Conservation (phyloP, 1,140 invertebrate species). For the Bombus fervidus region DNA sequence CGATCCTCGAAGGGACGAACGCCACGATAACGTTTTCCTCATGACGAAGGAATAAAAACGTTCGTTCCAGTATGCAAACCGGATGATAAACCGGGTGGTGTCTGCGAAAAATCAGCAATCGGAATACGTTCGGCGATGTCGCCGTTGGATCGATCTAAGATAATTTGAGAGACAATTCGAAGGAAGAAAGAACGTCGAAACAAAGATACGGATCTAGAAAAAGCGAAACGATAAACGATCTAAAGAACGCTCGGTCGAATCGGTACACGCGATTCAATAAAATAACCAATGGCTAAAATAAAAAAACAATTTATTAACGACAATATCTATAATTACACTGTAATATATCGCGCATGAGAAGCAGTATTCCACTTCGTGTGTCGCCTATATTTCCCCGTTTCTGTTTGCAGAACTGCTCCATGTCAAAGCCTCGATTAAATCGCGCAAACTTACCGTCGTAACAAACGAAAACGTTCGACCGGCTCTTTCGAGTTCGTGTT, state of each 20-base stretch:
- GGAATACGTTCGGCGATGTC: background rate
- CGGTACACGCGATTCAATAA: background rate
- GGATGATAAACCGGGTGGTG: background rate
- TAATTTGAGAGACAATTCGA: background rate
- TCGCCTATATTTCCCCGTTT: constrained; percentile 57
- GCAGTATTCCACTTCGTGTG: constrained; percentile 76
- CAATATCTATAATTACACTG: constrained; percentile 77
- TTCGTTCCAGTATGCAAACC: background rate
- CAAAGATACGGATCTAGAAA: background rate
- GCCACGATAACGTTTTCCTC: background rate
- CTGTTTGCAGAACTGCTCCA: constrained; percentile 64
- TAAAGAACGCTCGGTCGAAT: background rate
- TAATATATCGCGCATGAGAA: constrained; percentile 77
- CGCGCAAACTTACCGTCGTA: constrained; percentile 73
- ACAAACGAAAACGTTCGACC: constrained; percentile 68
- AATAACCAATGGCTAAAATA: constrained; percentile 68
- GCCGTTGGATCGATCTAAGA: background rate
- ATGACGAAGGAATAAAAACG: background rate
- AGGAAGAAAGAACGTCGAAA: background rate
- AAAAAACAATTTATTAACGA: constrained; percentile 82
- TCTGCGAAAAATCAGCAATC: background rate
- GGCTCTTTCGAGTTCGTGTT: constrained; percentile 33
- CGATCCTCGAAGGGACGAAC: background rate
- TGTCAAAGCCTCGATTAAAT: constrained; percentile 71
- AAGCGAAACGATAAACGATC: background rate